Evolutionary conservation across 2,888 invertebrate genomes (phyloP).

Genomic region (Neocrepidodera transversa): DNA sequence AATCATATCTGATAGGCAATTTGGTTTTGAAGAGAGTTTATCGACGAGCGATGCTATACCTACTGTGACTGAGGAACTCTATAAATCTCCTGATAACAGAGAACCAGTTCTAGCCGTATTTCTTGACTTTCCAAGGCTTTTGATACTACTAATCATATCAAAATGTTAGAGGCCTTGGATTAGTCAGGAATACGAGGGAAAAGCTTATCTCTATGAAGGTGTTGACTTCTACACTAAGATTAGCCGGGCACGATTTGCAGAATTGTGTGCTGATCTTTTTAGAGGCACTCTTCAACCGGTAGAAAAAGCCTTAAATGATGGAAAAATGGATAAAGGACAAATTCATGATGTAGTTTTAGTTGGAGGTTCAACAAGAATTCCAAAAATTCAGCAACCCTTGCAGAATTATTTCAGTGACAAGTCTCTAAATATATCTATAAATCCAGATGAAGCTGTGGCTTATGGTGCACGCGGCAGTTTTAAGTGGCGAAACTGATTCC

Average conservation of each 20-base stretch:
- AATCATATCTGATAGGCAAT: too few relatives aligned
- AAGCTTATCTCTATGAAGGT: conserved; percentile 78
- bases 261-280: conserved; percentile 74
- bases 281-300: conserved; percentile 72
- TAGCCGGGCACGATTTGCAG: conserved; percentile 79
- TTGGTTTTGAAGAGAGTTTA: too few relatives aligned
- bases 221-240: conserved; percentile 76
- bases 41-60: too few relatives aligned
- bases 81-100: too few relatives aligned
- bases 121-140: too few relatives aligned
- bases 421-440: conserved; percentile 54
- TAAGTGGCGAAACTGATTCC: conserved; percentile 64
- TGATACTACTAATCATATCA: too few relatives aligned
- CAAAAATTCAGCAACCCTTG: conserved; percentile 77
- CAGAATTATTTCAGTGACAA: conserved; percentile 76
- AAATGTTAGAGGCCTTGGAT: too few relatives aligned
- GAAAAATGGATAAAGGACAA: conserved; percentile 75
- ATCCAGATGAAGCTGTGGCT: conserved; percentile 57
- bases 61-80: too few relatives aligned
- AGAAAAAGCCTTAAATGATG: conserved; percentile 78
- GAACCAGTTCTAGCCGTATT: too few relatives aligned
- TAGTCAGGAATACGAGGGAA: too few relatives aligned
- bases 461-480: conserved; percentile 56
- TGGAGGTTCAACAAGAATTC: conserved; percentile 82
- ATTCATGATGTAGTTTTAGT: conserved; percentile 83